phyloP scores from a whole-genome alignment of 2,888 invertebrate genomes.

The Frankliniella fusca region DNA sequence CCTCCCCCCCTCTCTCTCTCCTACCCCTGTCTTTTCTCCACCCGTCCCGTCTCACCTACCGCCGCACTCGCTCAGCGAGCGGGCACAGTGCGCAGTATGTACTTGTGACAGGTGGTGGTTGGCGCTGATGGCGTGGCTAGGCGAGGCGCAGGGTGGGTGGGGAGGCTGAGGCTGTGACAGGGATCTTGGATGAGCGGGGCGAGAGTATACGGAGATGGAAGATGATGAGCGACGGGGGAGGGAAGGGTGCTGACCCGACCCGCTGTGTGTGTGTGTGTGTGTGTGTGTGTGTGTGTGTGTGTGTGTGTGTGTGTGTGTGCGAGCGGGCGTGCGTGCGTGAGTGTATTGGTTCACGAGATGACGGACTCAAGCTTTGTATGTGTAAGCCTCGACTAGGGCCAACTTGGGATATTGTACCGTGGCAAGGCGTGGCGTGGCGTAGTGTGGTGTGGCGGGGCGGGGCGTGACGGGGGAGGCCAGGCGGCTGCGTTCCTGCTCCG shows the following conservation, averaged over 20 bases:
- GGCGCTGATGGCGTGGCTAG: no score
- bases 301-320: not conserved
- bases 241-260: not conserved
- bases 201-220: no score
- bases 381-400: not conserved
- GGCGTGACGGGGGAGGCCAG: not conserved
- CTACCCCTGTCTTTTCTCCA: not conserved
- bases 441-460: not conserved
- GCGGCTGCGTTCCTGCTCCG: not conserved
- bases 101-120: no score
- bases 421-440: not conserved
- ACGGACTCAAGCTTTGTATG: not conserved
- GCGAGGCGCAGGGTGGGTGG: no score
- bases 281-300: slow-evolving; percentile 14
- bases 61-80: not conserved
- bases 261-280: not conserved
- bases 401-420: not conserved
- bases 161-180: not conserved
- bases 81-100: no score
- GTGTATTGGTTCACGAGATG: slow-evolving; percentile 12
- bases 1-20: not conserved
- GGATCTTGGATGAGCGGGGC: no score
- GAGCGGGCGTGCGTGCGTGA: not conserved
- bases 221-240: no score
- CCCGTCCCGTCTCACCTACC: not conserved